phyloP scores from a whole-genome alignment of 2,888 invertebrate genomes.

The Galerucella calmariensis region DNA sequence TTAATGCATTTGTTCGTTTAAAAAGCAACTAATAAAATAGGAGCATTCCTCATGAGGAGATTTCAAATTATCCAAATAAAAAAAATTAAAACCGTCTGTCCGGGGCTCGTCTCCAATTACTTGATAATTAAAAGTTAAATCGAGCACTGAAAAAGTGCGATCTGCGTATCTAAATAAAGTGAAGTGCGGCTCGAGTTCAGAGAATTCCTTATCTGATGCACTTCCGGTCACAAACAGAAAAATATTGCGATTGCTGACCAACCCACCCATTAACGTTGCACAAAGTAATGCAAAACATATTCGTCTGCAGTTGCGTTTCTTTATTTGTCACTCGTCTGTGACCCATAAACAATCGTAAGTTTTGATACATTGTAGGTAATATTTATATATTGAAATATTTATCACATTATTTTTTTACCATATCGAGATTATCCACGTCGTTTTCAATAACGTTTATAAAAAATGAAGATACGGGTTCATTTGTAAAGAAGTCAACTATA shows the following conservation, averaged over 20 bases:
- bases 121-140: slow-evolving; percentile 36
- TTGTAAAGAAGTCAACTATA: too few species aligned
- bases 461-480: too few species aligned
- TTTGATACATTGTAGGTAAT: slow-evolving; percentile 11
- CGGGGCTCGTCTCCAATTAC: slow-evolving; percentile 34
- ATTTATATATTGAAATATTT: not conserved
- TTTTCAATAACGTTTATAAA: too few species aligned
- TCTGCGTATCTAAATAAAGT: slow-evolving; percentile 30
- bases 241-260: slow-evolving; percentile 33
- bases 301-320: slow-evolving; percentile 22
- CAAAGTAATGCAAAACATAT: slow-evolving; percentile 32
- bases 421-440: not conserved
- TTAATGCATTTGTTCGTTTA: not conserved
- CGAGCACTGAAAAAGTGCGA: slow-evolving; percentile 29
- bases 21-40: not conserved
- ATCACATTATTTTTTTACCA: not conserved
- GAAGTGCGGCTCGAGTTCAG: slow-evolving; percentile 27
- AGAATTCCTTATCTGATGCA: slow-evolving; percentile 35
- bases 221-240: slow-evolving; percentile 33
- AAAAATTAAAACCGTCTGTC: slow-evolving; percentile 18
- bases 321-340: slow-evolving; percentile 21
- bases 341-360: slow-evolving; percentile 26
- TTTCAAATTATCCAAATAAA: slow-evolving; percentile 2
- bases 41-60: not conserved
- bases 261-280: slow-evolving; percentile 29